Conservation (phyloP, 1,140 invertebrate genomes). For the Dufourea novaeangliae region DNA sequence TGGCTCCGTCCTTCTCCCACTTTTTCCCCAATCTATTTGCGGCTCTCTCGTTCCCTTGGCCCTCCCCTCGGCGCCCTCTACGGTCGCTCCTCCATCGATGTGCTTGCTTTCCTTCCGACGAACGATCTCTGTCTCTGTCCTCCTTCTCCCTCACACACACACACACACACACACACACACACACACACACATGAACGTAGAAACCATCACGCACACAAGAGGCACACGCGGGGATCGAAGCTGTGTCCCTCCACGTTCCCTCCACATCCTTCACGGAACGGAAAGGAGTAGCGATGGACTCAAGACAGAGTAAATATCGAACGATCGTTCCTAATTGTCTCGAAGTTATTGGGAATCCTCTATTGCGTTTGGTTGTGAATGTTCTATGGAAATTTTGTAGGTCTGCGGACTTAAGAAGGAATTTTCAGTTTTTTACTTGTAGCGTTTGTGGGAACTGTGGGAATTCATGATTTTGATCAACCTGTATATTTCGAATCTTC, state of each 20-base stretch:
- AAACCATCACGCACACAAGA: background rate
- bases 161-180: too few species aligned
- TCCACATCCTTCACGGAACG: background rate
- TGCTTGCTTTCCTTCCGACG: background rate
- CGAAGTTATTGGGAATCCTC: background rate
- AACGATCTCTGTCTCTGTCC: constrained; percentile 7
- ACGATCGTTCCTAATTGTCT: background rate
- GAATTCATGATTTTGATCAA: too few species aligned
- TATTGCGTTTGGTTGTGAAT: too few species aligned
- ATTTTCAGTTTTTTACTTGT: too few species aligned
- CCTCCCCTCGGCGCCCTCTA: too few species aligned
- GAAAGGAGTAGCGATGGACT: background rate
- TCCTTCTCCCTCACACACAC: background rate
- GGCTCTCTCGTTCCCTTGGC: too few species aligned
- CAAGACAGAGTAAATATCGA: constrained; percentile 2
- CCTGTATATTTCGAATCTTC: too few species aligned
- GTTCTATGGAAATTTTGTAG: too few species aligned
- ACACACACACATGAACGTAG: background rate
- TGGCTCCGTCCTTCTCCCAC: constrained; percentile 8
- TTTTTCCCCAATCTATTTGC: constrained; percentile 9
- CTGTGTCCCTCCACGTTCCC: background rate
- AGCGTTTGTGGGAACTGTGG: too few species aligned
- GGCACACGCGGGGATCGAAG: background rate
- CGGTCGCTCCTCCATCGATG: background rate
- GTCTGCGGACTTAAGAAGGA: too few species aligned